These are phyloP conservation scores for Pterocles gutturalis DNA, from an alignment of 2,113 vertebrate species.

Conservation along the genomic window DNA sequence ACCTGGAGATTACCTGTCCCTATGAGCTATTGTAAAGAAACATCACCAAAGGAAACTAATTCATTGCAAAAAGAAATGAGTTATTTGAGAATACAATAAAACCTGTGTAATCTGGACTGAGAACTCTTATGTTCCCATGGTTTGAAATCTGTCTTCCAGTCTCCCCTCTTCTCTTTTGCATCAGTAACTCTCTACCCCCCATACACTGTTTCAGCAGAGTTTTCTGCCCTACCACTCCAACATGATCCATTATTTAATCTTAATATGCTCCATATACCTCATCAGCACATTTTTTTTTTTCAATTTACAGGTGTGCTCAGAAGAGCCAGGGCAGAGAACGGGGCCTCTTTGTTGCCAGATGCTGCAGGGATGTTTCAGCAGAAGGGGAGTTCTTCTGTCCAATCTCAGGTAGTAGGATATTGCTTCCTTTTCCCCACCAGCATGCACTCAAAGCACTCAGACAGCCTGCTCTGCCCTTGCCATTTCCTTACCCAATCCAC, in stretches of 20 bases:
- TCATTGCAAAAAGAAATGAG: neutral
- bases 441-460: neutral
- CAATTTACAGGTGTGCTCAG: neutral
- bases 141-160: neutral
- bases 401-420: neutral
- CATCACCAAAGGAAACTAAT: neutral
- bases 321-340: neutral
- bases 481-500: slow-evolving; percentile 41
- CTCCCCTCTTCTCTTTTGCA: neutral
- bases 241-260: neutral
- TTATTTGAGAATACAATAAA: neutral
- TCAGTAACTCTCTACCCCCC: neutral
- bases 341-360: neutral
- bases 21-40: neutral
- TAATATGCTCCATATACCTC: neutral
- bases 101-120: neutral
- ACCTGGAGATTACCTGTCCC: neutral
- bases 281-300: neutral
- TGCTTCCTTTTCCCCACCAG: neutral
- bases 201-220: neutral
- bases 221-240: neutral
- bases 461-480: slow-evolving; percentile 38
- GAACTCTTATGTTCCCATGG: neutral
- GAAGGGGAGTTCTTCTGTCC: neutral
- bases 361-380: neutral